Evolutionary conservation across 2,888 invertebrate species (phyloP), one percentile per base, ranked within the genome.

Genomic region (Portevinia maculata): DNA sequence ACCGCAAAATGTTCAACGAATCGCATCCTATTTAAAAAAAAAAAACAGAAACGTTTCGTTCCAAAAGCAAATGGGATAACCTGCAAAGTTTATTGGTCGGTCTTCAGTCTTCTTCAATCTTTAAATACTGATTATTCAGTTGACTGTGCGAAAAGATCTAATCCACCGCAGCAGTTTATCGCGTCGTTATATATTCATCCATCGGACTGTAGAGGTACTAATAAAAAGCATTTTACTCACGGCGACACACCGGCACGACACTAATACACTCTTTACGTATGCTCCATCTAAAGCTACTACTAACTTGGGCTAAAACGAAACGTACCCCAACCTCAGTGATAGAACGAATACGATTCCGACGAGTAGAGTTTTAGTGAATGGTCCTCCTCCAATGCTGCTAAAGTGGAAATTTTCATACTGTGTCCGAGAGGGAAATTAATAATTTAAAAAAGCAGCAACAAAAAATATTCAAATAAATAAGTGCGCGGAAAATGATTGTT

Each of bases 311-410:
- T 60, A 70, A 24, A 15, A 24, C 17, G 50, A 67, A 70, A 69
- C 73, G 65, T 44, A 64, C 1, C 76, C 79, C 48, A 73, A 74
- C 84, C 73, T 75, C 85, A 85, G 85, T 85, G 78, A 83, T 85
- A 81, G 84, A 81, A 84, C 86, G 85, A 84, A 83, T 81, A 73
- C 84, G 85, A 84, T 78, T 83, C 84, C 81, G 84, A 84, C 83
- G 69, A 76, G 85, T 79, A 84, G 79, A 79, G 62, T 74, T 84
- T 44, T 67, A 78, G 71, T 60, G 60, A 60, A 76, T 69, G 60
- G 76, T 76, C 65, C 52, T 55, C 44, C 64, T 39, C 15, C 32
- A 70, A 55, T 71, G 76, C 74, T 71, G 52, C 53, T 71, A 53
- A 65, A 39, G 57, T 75, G 75, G 44, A 70, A 41, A 62, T 55